These are phyloP conservation scores for Hydrolagus affinis DNA, from an alignment of 2,113 vertebrate species.

Conservation along the genomic window DNA sequence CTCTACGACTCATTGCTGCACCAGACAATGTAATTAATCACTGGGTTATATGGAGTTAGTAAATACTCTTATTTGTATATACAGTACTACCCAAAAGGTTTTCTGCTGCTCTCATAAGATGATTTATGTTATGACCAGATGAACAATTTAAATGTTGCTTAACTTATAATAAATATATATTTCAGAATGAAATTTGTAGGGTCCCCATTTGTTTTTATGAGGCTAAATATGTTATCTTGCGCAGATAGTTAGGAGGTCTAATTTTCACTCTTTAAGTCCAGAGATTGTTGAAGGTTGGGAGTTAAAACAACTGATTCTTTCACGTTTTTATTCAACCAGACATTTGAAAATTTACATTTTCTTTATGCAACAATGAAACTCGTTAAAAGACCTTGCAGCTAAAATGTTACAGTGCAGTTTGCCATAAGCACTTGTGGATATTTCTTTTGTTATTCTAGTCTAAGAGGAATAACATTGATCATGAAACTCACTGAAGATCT, in stretches of 20 bases:
- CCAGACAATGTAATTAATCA: no score
- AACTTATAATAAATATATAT: slow-evolving; percentile 82
- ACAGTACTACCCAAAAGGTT: slow-evolving; percentile 57
- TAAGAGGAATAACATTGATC: slow-evolving; percentile 94
- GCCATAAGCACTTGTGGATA: slow-evolving; percentile 83
- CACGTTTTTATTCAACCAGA: slow-evolving; percentile 85
- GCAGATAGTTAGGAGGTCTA: slow-evolving; percentile 72
- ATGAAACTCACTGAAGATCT: slow-evolving; percentile 94
- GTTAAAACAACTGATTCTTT: slow-evolving; percentile 67
- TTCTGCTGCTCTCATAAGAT: slow-evolving; percentile 74
- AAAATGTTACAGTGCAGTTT: slow-evolving; percentile 70
- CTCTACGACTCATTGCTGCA: no score
- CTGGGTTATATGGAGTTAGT: no score
- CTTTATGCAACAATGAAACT: slow-evolving; percentile 85
- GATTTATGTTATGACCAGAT: slow-evolving; percentile 81
- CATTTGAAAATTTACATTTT: slow-evolving; percentile 88
- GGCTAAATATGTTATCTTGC: slow-evolving; percentile 72
- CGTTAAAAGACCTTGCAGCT: slow-evolving; percentile 82
- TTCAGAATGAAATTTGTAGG: slow-evolving; percentile 84
- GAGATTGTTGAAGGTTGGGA: slow-evolving; percentile 60
- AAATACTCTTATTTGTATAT: slow-evolving; percentile 73
- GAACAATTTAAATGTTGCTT: slow-evolving; percentile 78
- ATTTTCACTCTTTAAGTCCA: slow-evolving; percentile 56
- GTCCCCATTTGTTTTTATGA: slow-evolving; percentile 57
- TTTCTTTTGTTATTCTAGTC: slow-evolving; percentile 90